Conservation (phyloP, 2,113 vertebrate species). For the Actinemys pallida region DNA sequence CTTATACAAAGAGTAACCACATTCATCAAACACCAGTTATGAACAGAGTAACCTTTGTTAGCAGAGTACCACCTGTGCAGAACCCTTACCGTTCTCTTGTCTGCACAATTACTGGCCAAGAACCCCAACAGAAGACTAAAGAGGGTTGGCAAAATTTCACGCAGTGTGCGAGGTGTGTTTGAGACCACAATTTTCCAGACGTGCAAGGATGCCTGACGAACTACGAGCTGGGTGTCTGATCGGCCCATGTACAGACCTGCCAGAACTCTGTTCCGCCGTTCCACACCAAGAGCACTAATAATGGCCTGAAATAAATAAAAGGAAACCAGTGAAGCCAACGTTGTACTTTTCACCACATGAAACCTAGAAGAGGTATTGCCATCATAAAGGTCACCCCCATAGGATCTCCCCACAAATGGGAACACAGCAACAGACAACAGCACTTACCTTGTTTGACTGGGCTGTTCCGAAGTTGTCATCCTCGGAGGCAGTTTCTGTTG, state of each 20-base stretch:
- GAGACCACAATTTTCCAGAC: conserved; percentile 99
- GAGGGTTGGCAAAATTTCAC: conserved; percentile 96
- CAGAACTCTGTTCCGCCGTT: conserved; percentile 94
- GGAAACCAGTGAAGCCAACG: neutral
- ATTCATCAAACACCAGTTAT: neutral
- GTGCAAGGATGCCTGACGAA: conserved; percentile 95
- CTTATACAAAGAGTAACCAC: neutral
- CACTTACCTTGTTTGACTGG: conserved; percentile 92
- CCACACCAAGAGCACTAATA: conserved; percentile 91
- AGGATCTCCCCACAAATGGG: neutral
- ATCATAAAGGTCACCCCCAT: neutral
- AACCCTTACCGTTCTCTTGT: conserved; percentile 93
- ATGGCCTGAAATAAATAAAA: conserved; percentile 85
- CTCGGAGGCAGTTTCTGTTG: conserved; percentile 97
- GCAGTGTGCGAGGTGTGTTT: conserved; percentile 95
- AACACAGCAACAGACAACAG: neutral
- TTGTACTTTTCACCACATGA: neutral
- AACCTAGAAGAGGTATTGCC: neutral
- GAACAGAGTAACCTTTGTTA: neutral
- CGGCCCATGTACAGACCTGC: conserved; percentile 99
- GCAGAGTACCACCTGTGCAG: neutral
- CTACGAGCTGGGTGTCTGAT: conserved; percentile 96
- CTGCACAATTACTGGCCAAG: conserved; percentile 95
- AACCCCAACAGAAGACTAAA: conserved; percentile 95
- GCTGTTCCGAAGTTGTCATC: conserved; percentile 99